These are phyloP conservation scores for Oryzias curvinotus DNA, from an alignment of 2,113 vertebrate species.

Conservation along the genomic window DNA sequence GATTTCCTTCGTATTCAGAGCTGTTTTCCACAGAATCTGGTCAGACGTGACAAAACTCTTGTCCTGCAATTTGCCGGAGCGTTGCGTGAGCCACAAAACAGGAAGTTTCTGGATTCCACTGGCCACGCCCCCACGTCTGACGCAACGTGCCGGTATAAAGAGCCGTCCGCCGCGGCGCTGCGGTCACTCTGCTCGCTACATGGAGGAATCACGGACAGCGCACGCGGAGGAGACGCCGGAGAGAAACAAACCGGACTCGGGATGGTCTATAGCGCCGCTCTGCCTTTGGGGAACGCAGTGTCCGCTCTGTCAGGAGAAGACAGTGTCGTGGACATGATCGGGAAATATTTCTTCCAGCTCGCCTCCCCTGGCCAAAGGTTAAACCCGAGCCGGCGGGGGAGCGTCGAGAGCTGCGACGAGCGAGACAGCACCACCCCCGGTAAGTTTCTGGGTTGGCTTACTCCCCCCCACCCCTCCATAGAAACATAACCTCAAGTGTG, in stretches of 20 bases:
- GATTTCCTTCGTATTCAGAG: too few species aligned
- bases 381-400: slow-evolving; percentile 43
- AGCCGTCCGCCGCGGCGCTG: accelerated
- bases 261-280: slow-evolving; percentile 73
- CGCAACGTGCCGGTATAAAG: slow-evolving; percentile 62
- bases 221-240: slow-evolving; percentile 36
- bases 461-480: too few species aligned
- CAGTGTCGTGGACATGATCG: slow-evolving; percentile 56
- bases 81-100: slow-evolving; percentile 41
- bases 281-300: slow-evolving; percentile 55
- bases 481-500: too few species aligned
- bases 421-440: slow-evolving; percentile 29
- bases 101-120: slow-evolving; percentile 32
- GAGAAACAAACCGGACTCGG: slow-evolving; percentile 15
- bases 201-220: slow-evolving; percentile 35
- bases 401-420: slow-evolving; percentile 66
- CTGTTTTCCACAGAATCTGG: too few species aligned
- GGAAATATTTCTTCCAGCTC: slow-evolving; percentile 52
- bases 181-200: slow-evolving; percentile 9
- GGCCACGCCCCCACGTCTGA: slow-evolving; percentile 56
- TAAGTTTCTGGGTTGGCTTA: slow-evolving; percentile 49
- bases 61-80: slow-evolving; percentile 16
- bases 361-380: slow-evolving; percentile 12
- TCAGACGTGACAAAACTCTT: neutral
- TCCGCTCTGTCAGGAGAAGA: slow-evolving; percentile 52